phyloP scores from a whole-genome alignment of 2,797 vertebrate genomes.

The Cichlasoma orientale region DNA sequence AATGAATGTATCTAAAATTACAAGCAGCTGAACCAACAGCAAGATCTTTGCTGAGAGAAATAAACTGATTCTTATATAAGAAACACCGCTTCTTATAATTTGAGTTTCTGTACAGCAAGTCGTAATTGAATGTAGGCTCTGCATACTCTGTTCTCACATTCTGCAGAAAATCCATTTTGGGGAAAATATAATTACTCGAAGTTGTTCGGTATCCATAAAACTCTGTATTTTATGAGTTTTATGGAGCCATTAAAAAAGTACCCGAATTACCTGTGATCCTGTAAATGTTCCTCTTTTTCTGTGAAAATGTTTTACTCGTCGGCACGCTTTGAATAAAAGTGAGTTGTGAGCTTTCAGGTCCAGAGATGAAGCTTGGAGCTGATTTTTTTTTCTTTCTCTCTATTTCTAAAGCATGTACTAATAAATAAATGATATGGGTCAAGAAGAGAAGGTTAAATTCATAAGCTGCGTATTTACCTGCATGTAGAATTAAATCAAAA shows the following conservation, averaged over 20 bases:
- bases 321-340: conserved; percentile 1
- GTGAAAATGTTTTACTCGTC: background rate
- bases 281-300: background rate
- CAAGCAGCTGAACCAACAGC: conserved; percentile 17
- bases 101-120: background rate
- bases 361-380: background rate
- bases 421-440: background rate
- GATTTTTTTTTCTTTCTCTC: rapidly evolving
- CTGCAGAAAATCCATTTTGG: conserved; percentile 5
- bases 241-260: conserved; percentile 11
- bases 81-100: background rate
- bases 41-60: background rate
- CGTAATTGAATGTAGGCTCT: conserved; percentile 9
- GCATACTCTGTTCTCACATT: background rate
- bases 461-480: background rate
- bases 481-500: background rate
- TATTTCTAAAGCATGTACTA: background rate
- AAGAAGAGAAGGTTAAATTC: background rate
- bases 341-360: conserved; percentile 14
- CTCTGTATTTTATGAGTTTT: conserved; percentile 15
- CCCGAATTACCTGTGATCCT: background rate
- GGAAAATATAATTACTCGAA: conserved; percentile 5
- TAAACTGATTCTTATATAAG: background rate
- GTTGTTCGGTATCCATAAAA: conserved; percentile 40
- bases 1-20: background rate